Evolutionary conservation across 2,888 invertebrate genomes (phyloP), one percentile per base, ranked within the genome.

Genomic region (Meteorus colon): DNA sequence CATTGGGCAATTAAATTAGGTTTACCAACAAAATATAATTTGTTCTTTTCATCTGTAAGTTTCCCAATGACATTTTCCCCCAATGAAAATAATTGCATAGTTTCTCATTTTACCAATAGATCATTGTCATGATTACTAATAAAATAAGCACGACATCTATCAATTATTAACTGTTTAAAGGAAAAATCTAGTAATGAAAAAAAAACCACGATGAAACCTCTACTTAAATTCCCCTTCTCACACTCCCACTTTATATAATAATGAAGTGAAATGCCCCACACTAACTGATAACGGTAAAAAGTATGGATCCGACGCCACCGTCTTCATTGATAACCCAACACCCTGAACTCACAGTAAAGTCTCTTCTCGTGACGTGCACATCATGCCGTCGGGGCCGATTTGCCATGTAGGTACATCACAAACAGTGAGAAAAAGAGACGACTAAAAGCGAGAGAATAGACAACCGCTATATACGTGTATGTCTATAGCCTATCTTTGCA

Each of bases 321-420:
- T 66, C 74, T 73, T 67, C 70, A 77, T 75, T 66, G 73, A 77
- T 74, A 73, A 77, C 69, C 34, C 65, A 31, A 67, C 74, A 41
- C 66, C 75, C 60, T 68, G 37, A 27, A 27, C 51, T 48, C 63
- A 62, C 45, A 24, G 71, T 67, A 59, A 55, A 48, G 69, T 37
- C 68, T 69, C 48, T 51, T 29, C 12, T 68, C 73, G 51, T 68
- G 68, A 73, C 41, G 41, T 63, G 62, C 63, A 68, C 73, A 74
- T 76, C 63, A 60, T 55, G 75, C 71, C 66, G 67, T 37, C 12
- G 77, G 65, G 71, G 70, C 66, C 48, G 75, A 72, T 77, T 62
- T 31, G n/a, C 67, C 37, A 62, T 48, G 51, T 65, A 48, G 60
- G 48, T 68, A 69, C 55, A 48, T 27, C 34, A 10, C 16, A 27